These are phyloP conservation scores for Tribolium castaneum DNA, from an alignment of 1,140 invertebrate genomes.

Conservation along the genomic window DNA sequence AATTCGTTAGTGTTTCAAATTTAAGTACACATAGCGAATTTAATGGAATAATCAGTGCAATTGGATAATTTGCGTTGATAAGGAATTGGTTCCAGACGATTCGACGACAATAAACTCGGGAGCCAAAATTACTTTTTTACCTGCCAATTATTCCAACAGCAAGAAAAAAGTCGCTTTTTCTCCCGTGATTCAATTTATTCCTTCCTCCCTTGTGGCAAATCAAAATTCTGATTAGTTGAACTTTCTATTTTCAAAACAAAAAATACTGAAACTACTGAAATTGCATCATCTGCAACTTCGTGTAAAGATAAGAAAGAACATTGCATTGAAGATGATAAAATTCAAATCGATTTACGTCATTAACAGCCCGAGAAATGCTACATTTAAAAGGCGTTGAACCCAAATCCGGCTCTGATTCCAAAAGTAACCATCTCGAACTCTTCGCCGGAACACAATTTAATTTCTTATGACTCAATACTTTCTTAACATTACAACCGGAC, in stretches of 20 bases:
- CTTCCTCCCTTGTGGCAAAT: too few relatives aligned
- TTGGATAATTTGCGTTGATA: too few relatives aligned
- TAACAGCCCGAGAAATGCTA: neutral
- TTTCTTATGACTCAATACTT: constrained; percentile 36
- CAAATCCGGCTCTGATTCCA: constrained; percentile 14
- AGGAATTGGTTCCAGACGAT: too few relatives aligned
- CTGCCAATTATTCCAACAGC: neutral
- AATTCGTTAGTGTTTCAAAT: too few relatives aligned
- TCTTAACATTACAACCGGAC: constrained; percentile 25
- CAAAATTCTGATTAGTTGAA: too few relatives aligned
- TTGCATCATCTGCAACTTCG: too few relatives aligned
- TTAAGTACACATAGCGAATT: too few relatives aligned
- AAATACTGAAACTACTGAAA: too few relatives aligned
- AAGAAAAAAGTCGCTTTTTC: neutral
- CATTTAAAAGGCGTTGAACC: constrained; percentile 12
- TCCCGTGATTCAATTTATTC: neutral
- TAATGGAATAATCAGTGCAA: too few relatives aligned
- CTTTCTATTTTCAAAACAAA: too few relatives aligned
- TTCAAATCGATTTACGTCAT: neutral
- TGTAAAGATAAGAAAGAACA: too few relatives aligned
- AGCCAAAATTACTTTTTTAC: neutral
- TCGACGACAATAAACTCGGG: neutral
- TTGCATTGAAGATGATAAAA: too few relatives aligned
- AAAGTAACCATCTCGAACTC: neutral
- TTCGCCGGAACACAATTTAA: constrained; percentile 1